Percentiles rank a stretch among this genome's conserved stretches.
These are phyloP conservation scores for Bursaphelenchus mucronatus DNA, from an alignment of 1,140 invertebrate species.

Conservation along the genomic window DNA sequence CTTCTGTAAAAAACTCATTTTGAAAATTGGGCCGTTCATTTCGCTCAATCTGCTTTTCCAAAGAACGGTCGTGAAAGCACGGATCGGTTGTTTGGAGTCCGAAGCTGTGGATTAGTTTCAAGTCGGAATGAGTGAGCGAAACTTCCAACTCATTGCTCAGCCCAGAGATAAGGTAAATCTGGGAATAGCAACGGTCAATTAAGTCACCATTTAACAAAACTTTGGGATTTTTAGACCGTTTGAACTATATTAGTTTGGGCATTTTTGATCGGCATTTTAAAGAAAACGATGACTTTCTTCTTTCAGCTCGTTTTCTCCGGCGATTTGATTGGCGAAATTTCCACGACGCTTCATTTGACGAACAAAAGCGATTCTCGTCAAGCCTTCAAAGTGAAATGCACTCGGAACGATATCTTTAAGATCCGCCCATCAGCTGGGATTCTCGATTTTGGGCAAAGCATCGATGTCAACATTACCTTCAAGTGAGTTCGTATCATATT, in stretches of 20 bases:
- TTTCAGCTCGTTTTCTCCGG: slow-evolving; percentile 24
- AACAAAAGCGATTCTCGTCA: slow-evolving; percentile 43
- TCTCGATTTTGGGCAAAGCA: slow-evolving; percentile 22
- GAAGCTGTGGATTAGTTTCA: too few species aligned
- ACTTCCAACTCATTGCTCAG: neutral
- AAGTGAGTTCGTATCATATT: neutral
- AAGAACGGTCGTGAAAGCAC: too few species aligned
- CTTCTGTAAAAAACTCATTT: too few species aligned
- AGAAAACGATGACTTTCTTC: neutral
- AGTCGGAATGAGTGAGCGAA: neutral
- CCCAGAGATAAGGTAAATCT: neutral
- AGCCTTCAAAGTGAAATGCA: slow-evolving; percentile 46
- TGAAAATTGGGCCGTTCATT: too few species aligned
- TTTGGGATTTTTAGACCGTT: neutral
- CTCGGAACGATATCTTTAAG: slow-evolving; percentile 38
- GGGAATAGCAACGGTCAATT: too few species aligned
- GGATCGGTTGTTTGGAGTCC: too few species aligned
- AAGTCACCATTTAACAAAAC: too few species aligned
- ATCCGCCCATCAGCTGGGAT: slow-evolving; percentile 39
- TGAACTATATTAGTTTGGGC: too few species aligned
- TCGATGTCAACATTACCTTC: neutral
- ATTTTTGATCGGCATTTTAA: too few species aligned
- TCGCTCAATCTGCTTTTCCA: too few species aligned
- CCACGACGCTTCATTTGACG: slow-evolving; percentile 30
- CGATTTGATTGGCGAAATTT: slow-evolving; percentile 25